These are phyloP conservation scores for Echeneis naucrates DNA, from an alignment of 2,797 vertebrate species.

Conservation along the genomic window DNA sequence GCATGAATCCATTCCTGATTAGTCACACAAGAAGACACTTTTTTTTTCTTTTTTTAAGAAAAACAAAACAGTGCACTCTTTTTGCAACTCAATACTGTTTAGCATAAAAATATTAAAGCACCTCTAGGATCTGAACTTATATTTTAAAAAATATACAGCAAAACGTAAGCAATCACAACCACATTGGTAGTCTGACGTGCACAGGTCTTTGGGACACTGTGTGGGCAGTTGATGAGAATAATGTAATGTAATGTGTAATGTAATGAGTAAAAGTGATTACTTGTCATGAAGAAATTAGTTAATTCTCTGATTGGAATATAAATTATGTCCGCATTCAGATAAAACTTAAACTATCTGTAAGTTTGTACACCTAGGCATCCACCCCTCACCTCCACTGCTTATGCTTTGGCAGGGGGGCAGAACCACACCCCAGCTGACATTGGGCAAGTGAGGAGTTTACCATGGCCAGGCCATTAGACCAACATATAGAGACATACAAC, in stretches of 20 bases:
- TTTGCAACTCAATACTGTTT: neutral
- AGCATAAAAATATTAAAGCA: neutral
- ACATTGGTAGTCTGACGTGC: too few species aligned
- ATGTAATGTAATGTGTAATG: slow-evolving; percentile 11
- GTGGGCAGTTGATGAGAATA: neutral
- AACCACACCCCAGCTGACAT: too few species aligned
- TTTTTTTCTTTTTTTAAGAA: neutral
- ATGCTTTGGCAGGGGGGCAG: too few species aligned
- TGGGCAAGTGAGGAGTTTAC: too few species aligned
- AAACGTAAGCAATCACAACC: too few species aligned
- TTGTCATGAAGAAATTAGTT: neutral
- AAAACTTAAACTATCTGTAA: neutral
- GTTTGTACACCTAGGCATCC: neutral
- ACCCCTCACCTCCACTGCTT: too few species aligned
- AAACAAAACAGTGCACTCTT: neutral
- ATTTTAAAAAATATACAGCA: too few species aligned
- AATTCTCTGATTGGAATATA: neutral
- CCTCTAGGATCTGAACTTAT: too few species aligned
- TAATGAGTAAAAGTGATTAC: neutral
- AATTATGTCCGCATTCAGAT: neutral
- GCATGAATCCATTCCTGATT: too few species aligned
- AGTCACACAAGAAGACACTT: neutral
- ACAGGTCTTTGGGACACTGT: slow-evolving; percentile 7
- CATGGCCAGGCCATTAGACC: too few species aligned
- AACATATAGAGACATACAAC: too few species aligned